Base-by-base conservation (phyloP, 2,888 invertebrate genomes). In the Dendrolimus pini region DNA sequence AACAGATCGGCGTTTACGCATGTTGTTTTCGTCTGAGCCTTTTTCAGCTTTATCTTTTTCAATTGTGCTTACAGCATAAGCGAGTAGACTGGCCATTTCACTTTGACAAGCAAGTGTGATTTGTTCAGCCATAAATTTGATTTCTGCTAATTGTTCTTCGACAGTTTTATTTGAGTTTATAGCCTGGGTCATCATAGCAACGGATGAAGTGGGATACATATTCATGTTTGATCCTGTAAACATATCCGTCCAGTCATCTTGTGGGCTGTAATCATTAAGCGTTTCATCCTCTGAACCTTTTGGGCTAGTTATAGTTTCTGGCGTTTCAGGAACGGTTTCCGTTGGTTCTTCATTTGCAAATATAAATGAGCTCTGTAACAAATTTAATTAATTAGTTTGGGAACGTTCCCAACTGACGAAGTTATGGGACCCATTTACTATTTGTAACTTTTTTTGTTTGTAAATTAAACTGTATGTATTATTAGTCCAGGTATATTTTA, bases 71-170 rank as follows among this genome's bases (percentile, higher is more conserved):
- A 87, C 60, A 2, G 83, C 86, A 55, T 77, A 82, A 1, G 78
- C 61, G 0, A 88, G 67, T 7, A 89, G 72, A 55, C 80, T 82
- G 2, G 74, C 78, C 80, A 89, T 78, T 71, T 90, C 89, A 58
- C 66, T 81, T 62, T 86, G 77, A 53, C 88, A 79, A 2, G 75
- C 75, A 41, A 73, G 64, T 9, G 81, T 75, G 12, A 89, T 86
- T 57, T 82, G 74, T 53, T 77, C 76, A 0, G 88, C 83, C 54
- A 83, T 75, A 65, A 77, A 76, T 64, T 89, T 85, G 41, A 89
- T 85, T 14, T 82, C 85, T 65, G 81, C 77, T 1, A 89, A 60
- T 63, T 89, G 86, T 67, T 88, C 87, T 69, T 89, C 89, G 0
- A 76, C 65, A 1, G 82, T 69, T 69, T 84, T 85, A 12, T 85